Evolutionary conservation across 2,888 invertebrate species (phyloP).

Genomic region (Terebella lapidaria): DNA sequence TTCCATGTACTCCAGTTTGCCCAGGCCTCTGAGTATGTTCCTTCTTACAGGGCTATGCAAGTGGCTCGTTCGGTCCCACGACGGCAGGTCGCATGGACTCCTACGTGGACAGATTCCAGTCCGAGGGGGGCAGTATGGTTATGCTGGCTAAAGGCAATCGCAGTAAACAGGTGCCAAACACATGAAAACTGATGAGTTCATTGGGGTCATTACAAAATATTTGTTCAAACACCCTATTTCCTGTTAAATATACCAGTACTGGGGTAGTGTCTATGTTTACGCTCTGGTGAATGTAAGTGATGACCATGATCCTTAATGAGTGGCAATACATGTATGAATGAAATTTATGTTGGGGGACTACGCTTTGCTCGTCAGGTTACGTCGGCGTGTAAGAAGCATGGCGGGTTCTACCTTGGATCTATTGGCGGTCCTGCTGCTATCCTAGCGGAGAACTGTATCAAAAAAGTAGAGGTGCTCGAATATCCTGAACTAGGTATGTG

Average conservation of each 20-base stretch:
- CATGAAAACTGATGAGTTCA: background rate
- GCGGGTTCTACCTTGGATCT: conserved; percentile 54
- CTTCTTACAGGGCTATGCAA: conserved; percentile 47
- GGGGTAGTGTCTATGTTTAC: background rate
- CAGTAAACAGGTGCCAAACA: conserved; percentile 18
- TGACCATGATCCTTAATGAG: too few species aligned
- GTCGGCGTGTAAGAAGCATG: conserved; percentile 50
- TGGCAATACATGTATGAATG: too few species aligned
- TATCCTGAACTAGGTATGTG: conserved; percentile 54
- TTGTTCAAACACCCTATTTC: background rate
- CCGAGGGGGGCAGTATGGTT: conserved; percentile 50
- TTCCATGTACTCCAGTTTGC: too few species aligned
- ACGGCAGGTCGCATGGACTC: conserved; percentile 55
- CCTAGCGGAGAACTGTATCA: conserved; percentile 52
- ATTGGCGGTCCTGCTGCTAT: conserved; percentile 54
- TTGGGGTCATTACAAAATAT: background rate
- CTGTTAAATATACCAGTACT: background rate
- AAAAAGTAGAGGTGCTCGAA: conserved; percentile 52
- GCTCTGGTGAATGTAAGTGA: too few species aligned
- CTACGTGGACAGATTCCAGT: conserved; percentile 52
- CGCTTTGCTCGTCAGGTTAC: conserved; percentile 40
- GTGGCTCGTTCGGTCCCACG: conserved; percentile 54
- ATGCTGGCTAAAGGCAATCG: conserved; percentile 54
- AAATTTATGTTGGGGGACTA: too few species aligned
- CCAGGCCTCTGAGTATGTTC: too few species aligned